Base-by-base conservation (phyloP, 2,888 invertebrate species). In the Adelognathus sp. region DNA sequence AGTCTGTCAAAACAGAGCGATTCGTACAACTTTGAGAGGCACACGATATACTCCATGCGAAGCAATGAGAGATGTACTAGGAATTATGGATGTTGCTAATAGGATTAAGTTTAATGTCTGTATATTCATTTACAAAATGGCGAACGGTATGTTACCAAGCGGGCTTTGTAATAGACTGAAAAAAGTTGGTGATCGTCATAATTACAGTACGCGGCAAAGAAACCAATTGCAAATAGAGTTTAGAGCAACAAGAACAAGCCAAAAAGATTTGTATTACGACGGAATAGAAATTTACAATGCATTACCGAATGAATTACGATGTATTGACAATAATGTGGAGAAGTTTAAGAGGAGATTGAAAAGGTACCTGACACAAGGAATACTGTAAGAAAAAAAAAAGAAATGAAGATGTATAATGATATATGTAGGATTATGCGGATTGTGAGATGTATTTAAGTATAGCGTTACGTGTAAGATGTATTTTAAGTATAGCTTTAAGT, bases 41-140 rank as follows among this genome's bases (percentile, higher is more conserved):
- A 18, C n/a, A 4, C 36, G 16, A 11, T 39, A 29, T 6, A 41
- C 60, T 21, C 39, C 29, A 16, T 33, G 11, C 16, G 6, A 16
- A 9, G 21, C 3, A n/a, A 39, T 44, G 39, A 14, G 21, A 16
- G 21, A 41, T 14, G 29, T 41, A 44, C 11, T 61, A 14, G 3
- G 33, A 14, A 14, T 61, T 3, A 39, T 61, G 61, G 18, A 61
- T 41, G 24, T 61, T 16, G 18, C 6, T 18, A n/a, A 14, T 9
- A 39, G 61, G 21, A 41, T 39, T 3, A 61, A 39, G 3, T 36
- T 39, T 61, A 61, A 61, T 61, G 41, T 61, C 18, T 61, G 44
- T 18, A 18, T 61, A 18, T 61, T 61, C 7, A 21, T 21, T 18
- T 39, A 39, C 16, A 27, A 61, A 14, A 7, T 41, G 21, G 39